A percentile compares a stretch with the other conserved stretches of the same genome.
Conservation (phyloP, 1,140 invertebrate species). For the Drosophila willistoni region DNA sequence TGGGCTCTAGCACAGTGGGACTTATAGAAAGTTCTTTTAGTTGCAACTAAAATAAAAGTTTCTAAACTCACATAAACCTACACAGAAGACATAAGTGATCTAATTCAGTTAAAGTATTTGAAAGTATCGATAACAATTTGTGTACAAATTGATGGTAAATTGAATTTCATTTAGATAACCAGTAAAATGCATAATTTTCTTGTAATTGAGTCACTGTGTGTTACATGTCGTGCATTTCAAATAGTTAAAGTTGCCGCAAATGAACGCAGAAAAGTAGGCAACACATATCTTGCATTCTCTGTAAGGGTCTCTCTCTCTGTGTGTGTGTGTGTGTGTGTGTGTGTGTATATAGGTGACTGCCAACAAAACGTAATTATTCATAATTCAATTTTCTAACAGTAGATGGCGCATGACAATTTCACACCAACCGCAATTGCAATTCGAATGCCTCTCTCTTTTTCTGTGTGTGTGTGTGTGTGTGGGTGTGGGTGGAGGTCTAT, state of each 20-base stretch:
- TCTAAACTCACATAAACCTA: background rate
- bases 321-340: background rate
- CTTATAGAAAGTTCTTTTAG: background rate
- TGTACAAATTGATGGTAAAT: too few species aligned
- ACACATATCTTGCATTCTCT: slow-evolving; percentile 13
- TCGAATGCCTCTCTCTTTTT: slow-evolving; percentile 12
- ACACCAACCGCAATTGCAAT: slow-evolving; percentile 54
- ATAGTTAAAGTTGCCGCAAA: slow-evolving; percentile 32
- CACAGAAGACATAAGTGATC: background rate
- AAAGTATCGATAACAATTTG: too few species aligned
- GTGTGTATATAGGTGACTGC: slow-evolving; percentile 4
- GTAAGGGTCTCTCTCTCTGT: background rate
- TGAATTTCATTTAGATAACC: background rate
- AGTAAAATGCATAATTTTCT: background rate
- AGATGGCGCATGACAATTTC: slow-evolving; percentile 66
- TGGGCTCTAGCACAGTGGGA: slow-evolving; percentile 3
- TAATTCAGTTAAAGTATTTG: background rate
- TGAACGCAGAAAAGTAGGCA: slow-evolving; percentile 51
- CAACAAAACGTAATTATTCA: slow-evolving; percentile 70
- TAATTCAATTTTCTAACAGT: slow-evolving; percentile 75
- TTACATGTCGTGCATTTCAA: slow-evolving; percentile 23
- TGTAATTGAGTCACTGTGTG: background rate
- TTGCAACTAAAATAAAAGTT: background rate
- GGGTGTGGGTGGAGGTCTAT: background rate
- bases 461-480: slow-evolving; percentile 3